phyloP scores from a whole-genome alignment of 2,113 vertebrate genomes.

The Melanotaenia duboulayi region DNA sequence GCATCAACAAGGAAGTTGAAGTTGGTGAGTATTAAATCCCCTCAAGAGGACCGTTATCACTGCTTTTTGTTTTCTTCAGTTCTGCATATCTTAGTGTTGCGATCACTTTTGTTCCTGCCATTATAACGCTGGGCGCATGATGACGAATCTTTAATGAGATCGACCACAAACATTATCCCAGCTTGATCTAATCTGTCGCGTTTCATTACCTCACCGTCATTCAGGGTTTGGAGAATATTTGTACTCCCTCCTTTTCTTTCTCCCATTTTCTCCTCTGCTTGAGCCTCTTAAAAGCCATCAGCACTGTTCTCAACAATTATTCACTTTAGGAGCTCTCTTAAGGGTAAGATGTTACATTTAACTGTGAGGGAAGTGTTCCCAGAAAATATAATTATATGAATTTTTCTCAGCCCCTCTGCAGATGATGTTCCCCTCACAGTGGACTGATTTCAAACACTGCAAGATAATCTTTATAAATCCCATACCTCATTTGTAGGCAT shows the following conservation, averaged over 20 bases:
- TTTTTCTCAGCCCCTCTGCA: too few species aligned
- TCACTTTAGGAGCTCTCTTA: background rate
- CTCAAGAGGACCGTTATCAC: background rate
- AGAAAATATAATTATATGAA: too few species aligned
- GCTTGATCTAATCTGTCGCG: background rate
- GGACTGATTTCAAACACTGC: too few species aligned
- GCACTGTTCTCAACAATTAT: background rate
- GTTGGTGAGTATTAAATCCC: background rate
- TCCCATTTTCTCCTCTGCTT: background rate
- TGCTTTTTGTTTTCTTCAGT: background rate
- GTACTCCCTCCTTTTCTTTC: background rate
- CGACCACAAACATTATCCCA: conserved; percentile 5
- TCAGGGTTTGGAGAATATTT: conserved; percentile 6
- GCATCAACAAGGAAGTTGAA: background rate
- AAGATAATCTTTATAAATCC: too few species aligned
- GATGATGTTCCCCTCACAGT: too few species aligned
- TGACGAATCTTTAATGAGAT: background rate
- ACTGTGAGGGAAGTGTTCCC: too few species aligned
- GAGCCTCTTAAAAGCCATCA: background rate
- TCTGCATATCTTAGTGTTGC: background rate
- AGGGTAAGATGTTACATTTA: background rate
- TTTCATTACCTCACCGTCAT: conserved; percentile 3
- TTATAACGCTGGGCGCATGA: background rate
- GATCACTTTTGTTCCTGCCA: background rate
- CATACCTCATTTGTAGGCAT: too few species aligned